Evolutionary conservation across 2,113 vertebrate species (phyloP).

Genomic region (Cathartes aura): DNA sequence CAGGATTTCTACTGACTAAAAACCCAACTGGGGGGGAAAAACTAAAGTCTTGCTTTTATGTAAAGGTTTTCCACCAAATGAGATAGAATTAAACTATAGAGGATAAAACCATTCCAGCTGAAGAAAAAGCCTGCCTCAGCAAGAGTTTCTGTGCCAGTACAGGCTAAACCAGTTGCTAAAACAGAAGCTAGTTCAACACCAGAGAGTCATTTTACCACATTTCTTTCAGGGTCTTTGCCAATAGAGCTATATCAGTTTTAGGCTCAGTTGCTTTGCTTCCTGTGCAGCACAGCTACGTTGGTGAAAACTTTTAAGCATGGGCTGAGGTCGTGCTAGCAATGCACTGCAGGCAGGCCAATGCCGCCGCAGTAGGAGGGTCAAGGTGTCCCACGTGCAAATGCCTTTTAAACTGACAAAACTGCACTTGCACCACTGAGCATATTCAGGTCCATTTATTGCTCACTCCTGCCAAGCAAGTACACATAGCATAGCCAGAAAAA

Average conservation of each 20-base stretch:
- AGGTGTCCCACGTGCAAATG: background rate
- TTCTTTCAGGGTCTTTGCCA: background rate
- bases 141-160: background rate
- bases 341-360: background rate
- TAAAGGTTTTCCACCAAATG: background rate
- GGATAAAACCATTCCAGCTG: background rate
- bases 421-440: background rate
- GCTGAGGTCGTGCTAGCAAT: accelerated
- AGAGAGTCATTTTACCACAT: background rate
- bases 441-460: background rate
- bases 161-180: background rate
- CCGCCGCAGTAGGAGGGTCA: background rate
- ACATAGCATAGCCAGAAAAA: background rate
- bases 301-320: background rate
- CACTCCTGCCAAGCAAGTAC: background rate
- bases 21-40: background rate
- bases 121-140: background rate
- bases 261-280: background rate
- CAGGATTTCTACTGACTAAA: background rate
- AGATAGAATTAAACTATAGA: background rate
- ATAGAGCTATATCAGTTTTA: accelerated
- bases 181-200: background rate
- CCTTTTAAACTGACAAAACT: background rate
- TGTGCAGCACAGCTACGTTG: background rate
- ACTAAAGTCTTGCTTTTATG: background rate